Percentiles rank a stretch among this genome's conserved stretches.
These are phyloP conservation scores for Petrocephalus schoutedeni DNA, from an alignment of 2,797 vertebrate species.

Conservation along the genomic window DNA sequence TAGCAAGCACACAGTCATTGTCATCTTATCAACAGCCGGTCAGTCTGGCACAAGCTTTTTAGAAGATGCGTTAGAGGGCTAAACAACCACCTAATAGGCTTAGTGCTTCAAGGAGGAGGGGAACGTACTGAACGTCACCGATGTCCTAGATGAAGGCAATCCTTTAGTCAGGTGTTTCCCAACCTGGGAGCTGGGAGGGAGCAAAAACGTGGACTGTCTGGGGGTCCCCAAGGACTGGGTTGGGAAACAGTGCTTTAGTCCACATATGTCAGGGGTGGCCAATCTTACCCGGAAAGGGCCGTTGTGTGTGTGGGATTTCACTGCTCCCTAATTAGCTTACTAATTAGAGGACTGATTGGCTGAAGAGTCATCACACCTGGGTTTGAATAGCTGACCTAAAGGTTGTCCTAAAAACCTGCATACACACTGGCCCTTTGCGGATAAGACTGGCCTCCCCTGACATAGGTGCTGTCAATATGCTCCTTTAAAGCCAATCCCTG, in stretches of 20 bases:
- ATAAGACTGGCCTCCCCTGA: too few species aligned
- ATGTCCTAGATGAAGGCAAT: neutral
- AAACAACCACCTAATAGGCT: constrained; percentile 20
- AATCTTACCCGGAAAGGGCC: too few species aligned
- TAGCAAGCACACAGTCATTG: neutral
- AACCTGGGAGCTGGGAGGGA: neutral
- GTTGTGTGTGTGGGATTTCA: too few species aligned
- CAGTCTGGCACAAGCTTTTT: neutral
- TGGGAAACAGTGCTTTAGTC: neutral
- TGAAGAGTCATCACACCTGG: too few species aligned
- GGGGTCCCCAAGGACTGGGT: neutral
- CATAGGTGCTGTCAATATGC: neutral
- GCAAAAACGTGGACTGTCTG: neutral
- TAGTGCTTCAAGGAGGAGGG: constrained; percentile 1
- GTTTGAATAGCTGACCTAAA: too few species aligned
- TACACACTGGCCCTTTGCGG: too few species aligned
- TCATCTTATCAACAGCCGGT: neutral
- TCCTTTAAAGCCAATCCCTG: neutral
- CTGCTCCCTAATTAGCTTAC: too few species aligned
- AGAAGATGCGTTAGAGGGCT: neutral
- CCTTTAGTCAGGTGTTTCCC: neutral
- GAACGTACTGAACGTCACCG: neutral
- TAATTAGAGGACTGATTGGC: too few species aligned
- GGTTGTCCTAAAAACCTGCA: too few species aligned
- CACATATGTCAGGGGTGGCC: neutral